A percentile compares a stretch with the other conserved stretches of the same genome.
These are phyloP conservation scores for Rissa tridactyla DNA, from an alignment of 2,113 vertebrate species.

Conservation along the genomic window DNA sequence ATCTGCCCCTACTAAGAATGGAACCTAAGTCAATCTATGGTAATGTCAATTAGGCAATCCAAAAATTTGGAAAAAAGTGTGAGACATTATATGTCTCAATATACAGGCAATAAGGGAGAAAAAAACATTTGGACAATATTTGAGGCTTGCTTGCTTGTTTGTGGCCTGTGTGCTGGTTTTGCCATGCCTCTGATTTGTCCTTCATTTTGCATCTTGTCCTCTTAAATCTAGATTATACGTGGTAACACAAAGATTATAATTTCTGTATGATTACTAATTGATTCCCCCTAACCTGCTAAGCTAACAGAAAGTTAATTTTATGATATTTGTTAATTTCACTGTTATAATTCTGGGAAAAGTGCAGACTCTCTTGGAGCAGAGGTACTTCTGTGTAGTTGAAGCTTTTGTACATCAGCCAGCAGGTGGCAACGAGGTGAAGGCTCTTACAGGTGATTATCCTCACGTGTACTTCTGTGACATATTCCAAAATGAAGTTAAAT, in stretches of 20 bases:
- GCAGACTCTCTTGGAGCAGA: neutral
- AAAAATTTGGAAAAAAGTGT: neutral
- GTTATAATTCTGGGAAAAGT: neutral
- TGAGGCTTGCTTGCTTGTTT: neutral
- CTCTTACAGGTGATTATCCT: slow-evolving; percentile 6
- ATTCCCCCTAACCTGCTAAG: neutral
- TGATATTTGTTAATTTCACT: neutral
- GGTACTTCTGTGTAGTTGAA: neutral
- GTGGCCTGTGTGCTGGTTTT: neutral
- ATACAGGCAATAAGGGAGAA: neutral
- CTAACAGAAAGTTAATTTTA: neutral
- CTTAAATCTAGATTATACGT: neutral
- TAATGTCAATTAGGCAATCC: neutral
- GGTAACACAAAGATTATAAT: neutral
- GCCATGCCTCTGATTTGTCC: neutral
- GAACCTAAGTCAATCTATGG: neutral
- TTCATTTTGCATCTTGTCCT: neutral
- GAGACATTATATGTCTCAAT: neutral
- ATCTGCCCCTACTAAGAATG: neutral
- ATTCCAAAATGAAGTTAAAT: neutral
- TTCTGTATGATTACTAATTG: neutral
- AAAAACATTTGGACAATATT: neutral
- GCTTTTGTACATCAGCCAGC: slow-evolving; percentile 49
- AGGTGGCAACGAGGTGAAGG: slow-evolving; percentile 68
- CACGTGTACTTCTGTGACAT: neutral